Evolutionary conservation across 2,113 vertebrate genomes (phyloP), one percentile per base, ranked within the genome.

Genomic region (Stigmatopora argus): DNA sequence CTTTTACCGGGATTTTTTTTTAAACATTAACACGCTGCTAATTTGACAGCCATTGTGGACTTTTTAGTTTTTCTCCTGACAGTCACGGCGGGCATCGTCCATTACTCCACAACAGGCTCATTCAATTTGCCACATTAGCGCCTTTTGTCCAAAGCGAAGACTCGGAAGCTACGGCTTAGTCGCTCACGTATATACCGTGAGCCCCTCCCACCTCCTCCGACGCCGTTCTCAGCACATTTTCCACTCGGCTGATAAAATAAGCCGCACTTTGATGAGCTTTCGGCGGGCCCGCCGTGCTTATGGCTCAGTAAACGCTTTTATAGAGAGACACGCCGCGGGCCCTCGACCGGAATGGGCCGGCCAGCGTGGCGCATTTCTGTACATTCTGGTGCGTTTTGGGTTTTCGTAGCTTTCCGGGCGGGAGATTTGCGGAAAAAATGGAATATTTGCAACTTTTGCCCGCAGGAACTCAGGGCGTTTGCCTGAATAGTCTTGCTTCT

Each of bases 161-260:
- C 52, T 55, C 21, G 85, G 85, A 85, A 83, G 84, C 86, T 87
- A 85, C 78, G 58, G 85, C 77, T 78, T 66, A 59, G 83, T 79
- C 80, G 84, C 84, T 87, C 78, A 82, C 77, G 72, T 79, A 78
- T 81, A 86, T 86, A 53, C 7, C 0, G 0, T 13, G 0, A 11
- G 21, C 53, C 21, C 4, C 13, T 84, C 71, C 83, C 19, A 12
- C 64, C 74, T 55, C 85, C 74, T 83, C 81, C 77, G 73, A 76
- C 77, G 14, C 44, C 72, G 51, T 75, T 61, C 75, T 80, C 87
- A 87, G 87, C 84, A 86, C 86, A 86, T 88, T 90, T 90, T 90
- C 85, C 85, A 87, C 86, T 84, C 77, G 72, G 75, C 86, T 88
- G 85, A 87, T 88, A 83, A 87, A 89, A 85, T 88, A 86, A 88